Conservation (phyloP, 2,797 vertebrate genomes). For the Leptatherina wallacei region DNA sequence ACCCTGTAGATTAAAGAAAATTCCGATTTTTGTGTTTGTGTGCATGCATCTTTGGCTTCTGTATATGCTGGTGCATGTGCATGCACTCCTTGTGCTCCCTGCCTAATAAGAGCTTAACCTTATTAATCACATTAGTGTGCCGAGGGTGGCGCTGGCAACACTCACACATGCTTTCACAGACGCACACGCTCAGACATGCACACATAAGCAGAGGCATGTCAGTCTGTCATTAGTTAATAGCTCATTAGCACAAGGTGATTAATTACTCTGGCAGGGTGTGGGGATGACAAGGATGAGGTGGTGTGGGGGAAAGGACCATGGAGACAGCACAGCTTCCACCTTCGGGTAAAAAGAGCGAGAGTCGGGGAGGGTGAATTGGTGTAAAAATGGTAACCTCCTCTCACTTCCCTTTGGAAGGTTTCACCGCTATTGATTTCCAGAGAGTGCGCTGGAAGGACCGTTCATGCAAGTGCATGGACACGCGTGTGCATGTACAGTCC, state of each 20-base stretch:
- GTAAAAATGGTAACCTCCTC: constrained; percentile 46
- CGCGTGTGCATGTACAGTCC: neutral
- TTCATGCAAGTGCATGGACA: constrained; percentile 16
- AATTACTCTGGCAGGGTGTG: constrained; percentile 76
- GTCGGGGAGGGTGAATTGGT: constrained; percentile 6
- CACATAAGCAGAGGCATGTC: constrained; percentile 74
- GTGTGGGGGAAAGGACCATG: constrained; percentile 51
- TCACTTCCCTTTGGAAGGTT: constrained; percentile 35
- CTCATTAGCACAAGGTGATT: constrained; percentile 83
- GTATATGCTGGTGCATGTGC: constrained; percentile 31
- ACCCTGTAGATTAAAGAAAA: constrained; percentile 29
- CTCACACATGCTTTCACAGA: constrained; percentile 51
- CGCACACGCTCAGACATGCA: constrained; percentile 55
- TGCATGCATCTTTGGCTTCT: constrained; percentile 5
- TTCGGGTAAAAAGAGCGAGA: constrained; percentile 43
- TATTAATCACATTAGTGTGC: constrained; percentile 80
- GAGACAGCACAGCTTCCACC: constrained; percentile 53
- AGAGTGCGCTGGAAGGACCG: constrained; percentile 18
- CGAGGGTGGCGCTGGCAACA: constrained; percentile 63
- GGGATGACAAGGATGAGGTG: constrained; percentile 60
- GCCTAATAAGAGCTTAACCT: constrained; percentile 79
- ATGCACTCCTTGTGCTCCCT: constrained; percentile 51
- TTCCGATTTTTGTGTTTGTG: constrained; percentile 19
- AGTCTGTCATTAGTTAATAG: constrained; percentile 82
- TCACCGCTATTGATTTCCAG: constrained; percentile 63